Conservation (phyloP, 1,140 invertebrate genomes). For the Anthonomus grandis region DNA sequence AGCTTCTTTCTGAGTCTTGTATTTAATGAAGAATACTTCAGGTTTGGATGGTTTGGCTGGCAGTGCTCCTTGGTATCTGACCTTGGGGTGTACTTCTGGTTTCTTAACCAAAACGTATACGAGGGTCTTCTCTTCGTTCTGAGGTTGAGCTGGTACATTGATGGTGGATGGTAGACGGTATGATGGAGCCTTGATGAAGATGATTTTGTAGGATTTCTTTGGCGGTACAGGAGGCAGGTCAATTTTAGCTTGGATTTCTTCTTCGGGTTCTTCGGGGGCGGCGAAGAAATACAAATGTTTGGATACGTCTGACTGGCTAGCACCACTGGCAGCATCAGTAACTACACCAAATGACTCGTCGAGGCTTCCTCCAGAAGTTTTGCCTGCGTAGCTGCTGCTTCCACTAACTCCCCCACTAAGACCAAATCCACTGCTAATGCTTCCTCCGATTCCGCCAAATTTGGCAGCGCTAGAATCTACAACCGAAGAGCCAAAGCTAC, state of each 20-base stretch:
- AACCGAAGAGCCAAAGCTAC: neutral
- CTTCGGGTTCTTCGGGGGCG: constrained; percentile 30
- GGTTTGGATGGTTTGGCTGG: constrained; percentile 77
- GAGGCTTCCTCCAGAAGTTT: constrained; percentile 12
- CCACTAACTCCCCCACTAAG: constrained; percentile 1
- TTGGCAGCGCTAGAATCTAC: no score
- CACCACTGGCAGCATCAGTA: constrained; percentile 1
- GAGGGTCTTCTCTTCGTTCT: constrained; percentile 81
- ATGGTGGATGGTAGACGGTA: constrained; percentile 70
- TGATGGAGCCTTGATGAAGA: constrained; percentile 84
- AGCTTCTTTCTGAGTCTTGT: constrained; percentile 71
- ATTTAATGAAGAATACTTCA: constrained; percentile 86
- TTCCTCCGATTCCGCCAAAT: no score
- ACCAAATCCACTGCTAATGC: no score
- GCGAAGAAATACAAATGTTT: constrained; percentile 37
- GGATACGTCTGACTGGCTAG: constrained; percentile 21
- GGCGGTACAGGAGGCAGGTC: constrained; percentile 14
- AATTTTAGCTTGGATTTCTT: constrained; percentile 19
- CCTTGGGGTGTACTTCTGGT: constrained; percentile 73
- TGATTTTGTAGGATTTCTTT: constrained; percentile 82
- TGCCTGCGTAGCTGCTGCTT: neutral
- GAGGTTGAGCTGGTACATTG: constrained; percentile 56
- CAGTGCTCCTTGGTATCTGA: constrained; percentile 65
- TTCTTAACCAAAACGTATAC: constrained; percentile 85
- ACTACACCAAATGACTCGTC: constrained; percentile 15